Evolutionary conservation across 2,888 invertebrate genomes (phyloP).

Genomic region (Tachina lurida): DNA sequence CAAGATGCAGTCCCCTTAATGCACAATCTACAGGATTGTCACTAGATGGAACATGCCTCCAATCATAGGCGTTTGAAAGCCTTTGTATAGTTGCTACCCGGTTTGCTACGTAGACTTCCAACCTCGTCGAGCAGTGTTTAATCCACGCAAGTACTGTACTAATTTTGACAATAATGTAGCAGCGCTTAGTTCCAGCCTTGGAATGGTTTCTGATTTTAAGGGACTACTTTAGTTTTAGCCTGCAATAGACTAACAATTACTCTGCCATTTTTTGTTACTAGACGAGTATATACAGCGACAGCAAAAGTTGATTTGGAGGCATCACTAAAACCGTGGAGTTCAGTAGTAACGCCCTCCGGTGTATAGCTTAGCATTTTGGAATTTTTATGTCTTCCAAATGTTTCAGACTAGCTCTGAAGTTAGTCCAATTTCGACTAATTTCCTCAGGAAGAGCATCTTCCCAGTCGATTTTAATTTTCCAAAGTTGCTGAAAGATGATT

Average conservation of each 20-base stretch:
- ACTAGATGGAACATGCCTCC: conserved; percentile 28
- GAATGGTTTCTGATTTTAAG: conserved; percentile 34
- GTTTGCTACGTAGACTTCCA: background rate
- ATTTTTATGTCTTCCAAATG: background rate
- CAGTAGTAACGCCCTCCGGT: background rate
- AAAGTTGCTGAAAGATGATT: background rate
- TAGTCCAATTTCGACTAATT: background rate
- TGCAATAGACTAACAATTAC: conserved; percentile 26
- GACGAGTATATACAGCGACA: background rate
- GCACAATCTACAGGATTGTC: conserved; percentile 27
- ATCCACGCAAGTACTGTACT: background rate
- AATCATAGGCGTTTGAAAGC: conserved; percentile 19
- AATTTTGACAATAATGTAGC: conserved; percentile 22
- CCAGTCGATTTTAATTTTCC: conserved; percentile 14
- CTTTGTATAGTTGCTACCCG: conserved; percentile 18
- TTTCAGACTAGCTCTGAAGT: background rate
- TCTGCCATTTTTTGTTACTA: background rate
- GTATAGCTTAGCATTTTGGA: background rate
- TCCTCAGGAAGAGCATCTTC: background rate
- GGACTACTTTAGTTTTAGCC: conserved; percentile 31
- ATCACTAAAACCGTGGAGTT: background rate
- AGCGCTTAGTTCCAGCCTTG: conserved; percentile 16
- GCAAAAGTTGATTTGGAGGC: background rate
- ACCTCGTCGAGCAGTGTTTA: no score
- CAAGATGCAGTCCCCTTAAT: conserved; percentile 9